Conservation (phyloP, 2,888 invertebrate species). For the Meiosimyza decipiens region DNA sequence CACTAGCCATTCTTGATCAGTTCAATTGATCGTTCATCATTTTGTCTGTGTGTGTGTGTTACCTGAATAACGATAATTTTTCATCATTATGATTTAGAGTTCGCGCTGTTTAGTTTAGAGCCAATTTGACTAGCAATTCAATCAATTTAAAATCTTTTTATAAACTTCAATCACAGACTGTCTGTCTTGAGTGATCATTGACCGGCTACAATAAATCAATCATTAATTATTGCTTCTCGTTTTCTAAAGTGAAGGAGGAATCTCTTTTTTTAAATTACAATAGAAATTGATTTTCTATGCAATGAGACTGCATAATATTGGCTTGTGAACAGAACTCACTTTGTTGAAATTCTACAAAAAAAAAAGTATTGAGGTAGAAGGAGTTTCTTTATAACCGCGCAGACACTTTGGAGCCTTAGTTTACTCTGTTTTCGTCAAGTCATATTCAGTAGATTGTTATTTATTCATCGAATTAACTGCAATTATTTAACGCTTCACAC, state of each 20-base stretch:
- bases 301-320: slow-evolving; percentile 42
- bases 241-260: background rate
- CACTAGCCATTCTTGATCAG: slow-evolving; percentile 36
- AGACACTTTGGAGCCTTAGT: slow-evolving; percentile 56
- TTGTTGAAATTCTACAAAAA: background rate
- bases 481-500: slow-evolving; percentile 12
- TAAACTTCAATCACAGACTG: slow-evolving; percentile 2
- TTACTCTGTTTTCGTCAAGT: background rate
- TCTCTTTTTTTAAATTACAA: slow-evolving; percentile 16
- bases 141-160: slow-evolving; percentile 18
- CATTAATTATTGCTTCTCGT: slow-evolving; percentile 48
- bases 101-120: slow-evolving; percentile 3
- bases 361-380: background rate
- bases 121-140: slow-evolving; percentile 33
- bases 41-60: slow-evolving; percentile 7
- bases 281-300: slow-evolving; percentile 36
- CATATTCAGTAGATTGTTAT: slow-evolving; percentile 22
- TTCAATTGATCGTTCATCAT: slow-evolving; percentile 3
- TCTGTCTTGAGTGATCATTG: background rate
- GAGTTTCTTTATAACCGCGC: slow-evolving; percentile 28
- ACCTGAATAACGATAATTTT: slow-evolving; percentile 56
- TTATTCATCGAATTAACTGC: slow-evolving; percentile 17
- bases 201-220: slow-evolving; percentile 56
- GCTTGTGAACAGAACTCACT: background rate
- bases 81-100: slow-evolving; percentile 51